Conservation (phyloP, 37 sponge, comb jelly and placozoan species). For the Spongilla lacustris region DNA sequence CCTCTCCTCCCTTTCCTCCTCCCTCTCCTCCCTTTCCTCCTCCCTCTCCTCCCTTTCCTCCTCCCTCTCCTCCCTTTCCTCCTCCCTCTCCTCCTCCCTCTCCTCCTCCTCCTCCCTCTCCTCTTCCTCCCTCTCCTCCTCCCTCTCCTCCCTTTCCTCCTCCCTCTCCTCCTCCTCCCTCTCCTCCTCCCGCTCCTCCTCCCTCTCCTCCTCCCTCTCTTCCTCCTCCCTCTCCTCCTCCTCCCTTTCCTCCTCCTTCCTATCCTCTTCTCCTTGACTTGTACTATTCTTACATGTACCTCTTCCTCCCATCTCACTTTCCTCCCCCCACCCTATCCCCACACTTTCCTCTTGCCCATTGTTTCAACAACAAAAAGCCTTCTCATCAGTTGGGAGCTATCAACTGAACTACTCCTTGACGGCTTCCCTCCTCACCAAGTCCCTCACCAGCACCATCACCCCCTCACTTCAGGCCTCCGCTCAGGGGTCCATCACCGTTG, state of each 20-base stretch:
- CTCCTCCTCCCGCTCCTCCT: too few relatives aligned
- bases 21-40: not conserved
- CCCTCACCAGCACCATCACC: conserved; percentile 11
- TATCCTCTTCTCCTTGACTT: too few relatives aligned
- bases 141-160: too few relatives aligned
- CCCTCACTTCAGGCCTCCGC: conserved; percentile 34
- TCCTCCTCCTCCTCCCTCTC: not conserved
- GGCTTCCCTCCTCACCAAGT: conserved; percentile 40
- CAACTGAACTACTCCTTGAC: conserved; percentile 34
- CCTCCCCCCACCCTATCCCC: too few relatives aligned
- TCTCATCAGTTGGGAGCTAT: conserved; percentile 58
- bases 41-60: not conserved
- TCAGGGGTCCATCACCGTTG: conserved; percentile 50
- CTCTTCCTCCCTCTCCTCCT: not conserved
- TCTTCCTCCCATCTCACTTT: too few relatives aligned
- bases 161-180: too few relatives aligned
- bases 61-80: not conserved
- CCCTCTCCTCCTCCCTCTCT: too few relatives aligned
- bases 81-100: not conserved
- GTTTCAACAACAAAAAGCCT: too few relatives aligned
- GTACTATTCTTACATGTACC: too few relatives aligned
- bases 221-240: too few relatives aligned
- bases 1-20: not conserved
- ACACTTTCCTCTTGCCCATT: too few relatives aligned
- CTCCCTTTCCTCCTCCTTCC: too few relatives aligned